These are phyloP conservation scores for Polymixis lichenea DNA, from an alignment of 2,888 invertebrate species.

Conservation along the genomic window DNA sequence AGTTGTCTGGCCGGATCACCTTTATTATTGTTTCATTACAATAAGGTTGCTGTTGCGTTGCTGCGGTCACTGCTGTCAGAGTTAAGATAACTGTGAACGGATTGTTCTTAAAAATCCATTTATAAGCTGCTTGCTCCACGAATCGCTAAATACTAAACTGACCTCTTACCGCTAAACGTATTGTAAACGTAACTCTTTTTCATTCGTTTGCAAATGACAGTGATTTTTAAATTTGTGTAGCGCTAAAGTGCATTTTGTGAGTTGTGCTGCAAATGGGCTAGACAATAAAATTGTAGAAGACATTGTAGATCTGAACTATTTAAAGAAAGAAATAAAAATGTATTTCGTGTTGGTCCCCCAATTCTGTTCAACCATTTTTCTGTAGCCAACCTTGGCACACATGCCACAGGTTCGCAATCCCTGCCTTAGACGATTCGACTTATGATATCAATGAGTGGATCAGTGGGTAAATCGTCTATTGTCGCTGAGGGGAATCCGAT, in stretches of 20 bases:
- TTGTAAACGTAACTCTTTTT: background rate
- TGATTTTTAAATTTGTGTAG: background rate
- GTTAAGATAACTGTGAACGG: background rate
- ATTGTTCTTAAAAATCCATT: background rate
- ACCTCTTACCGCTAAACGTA: background rate
- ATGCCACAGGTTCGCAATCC: constrained; percentile 18
- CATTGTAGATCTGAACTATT: background rate
- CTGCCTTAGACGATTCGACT: constrained; percentile 58
- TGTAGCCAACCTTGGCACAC: background rate
- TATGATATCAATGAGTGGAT: constrained; percentile 67
- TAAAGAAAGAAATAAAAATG: background rate
- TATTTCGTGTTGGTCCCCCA: background rate
- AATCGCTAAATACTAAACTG: background rate
- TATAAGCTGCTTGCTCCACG: background rate
- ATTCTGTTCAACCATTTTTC: background rate
- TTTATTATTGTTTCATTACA: too few species aligned
- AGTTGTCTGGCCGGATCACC: too few species aligned
- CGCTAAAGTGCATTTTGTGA: background rate
- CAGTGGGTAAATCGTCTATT: constrained; percentile 61
- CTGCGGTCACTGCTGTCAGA: background rate
- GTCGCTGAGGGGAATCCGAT: constrained; percentile 63
- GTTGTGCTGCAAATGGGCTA: too few species aligned
- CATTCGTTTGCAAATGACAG: background rate
- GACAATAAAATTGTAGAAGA: background rate
- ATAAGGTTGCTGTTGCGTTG: too few species aligned